These are phyloP conservation scores for Chitala chitala DNA, from an alignment of 2,113 vertebrate genomes.

Conservation along the genomic window DNA sequence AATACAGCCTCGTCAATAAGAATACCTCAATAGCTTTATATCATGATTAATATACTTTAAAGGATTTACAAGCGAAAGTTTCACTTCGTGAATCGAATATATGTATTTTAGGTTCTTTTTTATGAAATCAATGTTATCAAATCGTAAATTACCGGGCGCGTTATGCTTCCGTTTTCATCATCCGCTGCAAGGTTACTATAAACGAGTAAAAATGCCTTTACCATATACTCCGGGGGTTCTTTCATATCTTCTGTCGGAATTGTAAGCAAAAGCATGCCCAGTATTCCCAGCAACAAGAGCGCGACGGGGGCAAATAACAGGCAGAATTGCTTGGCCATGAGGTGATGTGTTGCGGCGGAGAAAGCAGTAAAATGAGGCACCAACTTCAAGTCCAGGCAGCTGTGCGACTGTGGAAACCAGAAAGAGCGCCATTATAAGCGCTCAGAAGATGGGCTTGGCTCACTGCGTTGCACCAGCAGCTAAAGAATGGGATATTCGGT, in stretches of 20 bases:
- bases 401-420: neutral
- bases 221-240: conserved; percentile 65
- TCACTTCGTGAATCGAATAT: too few relatives aligned
- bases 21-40: neutral
- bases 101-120: too few relatives aligned
- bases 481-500: too few relatives aligned
- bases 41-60: neutral
- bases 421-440: neutral
- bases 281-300: conserved; percentile 58
- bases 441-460: too few relatives aligned
- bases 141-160: neutral
- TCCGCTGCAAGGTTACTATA: neutral
- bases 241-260: conserved; percentile 55
- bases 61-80: too few relatives aligned
- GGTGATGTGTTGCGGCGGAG: neutral
- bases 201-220: conserved; percentile 43
- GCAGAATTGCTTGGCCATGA: conserved; percentile 28
- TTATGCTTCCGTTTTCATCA: neutral
- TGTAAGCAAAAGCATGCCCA: conserved; percentile 69
- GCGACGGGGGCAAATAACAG: conserved; percentile 38
- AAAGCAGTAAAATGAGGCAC: neutral
- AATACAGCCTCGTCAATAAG: neutral
- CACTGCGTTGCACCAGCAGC: too few relatives aligned
- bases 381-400: neutral
- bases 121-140: too few relatives aligned